These are phyloP conservation scores for Clivina fossor DNA, from an alignment of 2,888 invertebrate genomes.

Conservation along the genomic window DNA sequence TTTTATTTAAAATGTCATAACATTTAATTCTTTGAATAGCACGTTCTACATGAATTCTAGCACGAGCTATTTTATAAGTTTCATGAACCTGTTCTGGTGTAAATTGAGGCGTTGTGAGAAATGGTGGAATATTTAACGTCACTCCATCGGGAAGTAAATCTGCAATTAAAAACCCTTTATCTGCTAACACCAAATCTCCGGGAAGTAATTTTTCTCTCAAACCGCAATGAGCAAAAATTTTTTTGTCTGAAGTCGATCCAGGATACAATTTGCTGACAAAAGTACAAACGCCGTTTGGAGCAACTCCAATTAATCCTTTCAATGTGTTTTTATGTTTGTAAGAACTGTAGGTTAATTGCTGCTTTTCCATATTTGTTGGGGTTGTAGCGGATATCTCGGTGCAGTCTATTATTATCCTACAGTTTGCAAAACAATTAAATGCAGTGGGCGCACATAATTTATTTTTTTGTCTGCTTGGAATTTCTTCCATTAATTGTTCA, in stretches of 20 bases:
- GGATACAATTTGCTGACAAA: conserved; percentile 42
- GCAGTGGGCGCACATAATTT: conserved; percentile 37
- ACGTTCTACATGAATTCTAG: conserved; percentile 41
- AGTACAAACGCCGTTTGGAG: conserved; percentile 44
- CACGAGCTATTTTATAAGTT: conserved; percentile 41
- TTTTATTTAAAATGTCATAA: conserved; percentile 30
- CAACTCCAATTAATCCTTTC: conserved; percentile 42
- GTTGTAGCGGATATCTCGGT: conserved; percentile 36
- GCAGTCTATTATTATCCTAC: conserved; percentile 38
- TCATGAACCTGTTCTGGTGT: conserved; percentile 37
- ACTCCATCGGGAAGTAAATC: conserved; percentile 41
- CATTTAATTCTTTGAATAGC: conserved; percentile 41
- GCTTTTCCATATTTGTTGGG: conserved; percentile 35
- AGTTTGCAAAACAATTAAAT: conserved; percentile 39
- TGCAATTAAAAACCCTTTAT: conserved; percentile 42
- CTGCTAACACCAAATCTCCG: conserved; percentile 42
- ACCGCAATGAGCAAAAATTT: conserved; percentile 38
- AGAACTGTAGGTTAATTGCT: conserved; percentile 37
- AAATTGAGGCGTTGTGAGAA: conserved; percentile 38
- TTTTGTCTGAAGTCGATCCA: conserved; percentile 42
- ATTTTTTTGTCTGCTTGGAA: conserved; percentile 38
- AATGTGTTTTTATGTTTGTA: conserved; percentile 42
- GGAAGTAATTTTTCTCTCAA: conserved; percentile 37
- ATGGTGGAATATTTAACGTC: conserved; percentile 42
- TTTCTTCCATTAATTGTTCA: conserved; percentile 37